A percentile compares a stretch with the other conserved stretches of the same genome.
phyloP scores from a whole-genome alignment of 2,888 invertebrate species.

The Aphidoletes aphidimyza region DNA sequence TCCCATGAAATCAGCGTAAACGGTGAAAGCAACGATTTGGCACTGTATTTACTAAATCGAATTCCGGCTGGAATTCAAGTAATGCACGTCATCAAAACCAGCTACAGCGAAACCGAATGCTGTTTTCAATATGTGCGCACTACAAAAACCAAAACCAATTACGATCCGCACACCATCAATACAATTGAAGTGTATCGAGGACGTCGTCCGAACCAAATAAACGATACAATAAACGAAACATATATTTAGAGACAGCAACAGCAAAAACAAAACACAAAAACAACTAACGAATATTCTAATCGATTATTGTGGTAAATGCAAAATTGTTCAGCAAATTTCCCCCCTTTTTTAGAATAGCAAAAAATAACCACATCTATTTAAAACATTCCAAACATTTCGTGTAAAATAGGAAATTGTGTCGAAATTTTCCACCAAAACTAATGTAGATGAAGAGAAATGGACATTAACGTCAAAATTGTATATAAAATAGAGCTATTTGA shows the following conservation, averaged over 20 bases:
- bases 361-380: neutral
- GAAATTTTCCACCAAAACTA: conserved; percentile 30
- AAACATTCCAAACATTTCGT: neutral
- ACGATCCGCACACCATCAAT: conserved; percentile 28
- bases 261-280: neutral
- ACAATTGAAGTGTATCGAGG: conserved; percentile 41
- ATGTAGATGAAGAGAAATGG: neutral
- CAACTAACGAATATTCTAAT: conserved; percentile 18
- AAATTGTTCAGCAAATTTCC: neutral
- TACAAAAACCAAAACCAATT: conserved; percentile 45
- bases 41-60: conserved; percentile 5
- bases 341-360: neutral
- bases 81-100: conserved; percentile 35
- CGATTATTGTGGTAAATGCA: neutral
- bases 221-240: conserved; percentile 26
- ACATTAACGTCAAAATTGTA: conserved; percentile 1
- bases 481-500: neutral
- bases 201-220: conserved; percentile 36
- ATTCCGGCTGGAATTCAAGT: conserved; percentile 1
- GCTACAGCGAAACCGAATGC: conserved; percentile 10
- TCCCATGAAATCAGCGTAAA: neutral
- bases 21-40: neutral
- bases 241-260: neutral
- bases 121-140: conserved; percentile 41
- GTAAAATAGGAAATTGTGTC: neutral